These are phyloP conservation scores for Trachurus trachurus DNA, from an alignment of 2,797 vertebrate genomes.

Conservation along the genomic window DNA sequence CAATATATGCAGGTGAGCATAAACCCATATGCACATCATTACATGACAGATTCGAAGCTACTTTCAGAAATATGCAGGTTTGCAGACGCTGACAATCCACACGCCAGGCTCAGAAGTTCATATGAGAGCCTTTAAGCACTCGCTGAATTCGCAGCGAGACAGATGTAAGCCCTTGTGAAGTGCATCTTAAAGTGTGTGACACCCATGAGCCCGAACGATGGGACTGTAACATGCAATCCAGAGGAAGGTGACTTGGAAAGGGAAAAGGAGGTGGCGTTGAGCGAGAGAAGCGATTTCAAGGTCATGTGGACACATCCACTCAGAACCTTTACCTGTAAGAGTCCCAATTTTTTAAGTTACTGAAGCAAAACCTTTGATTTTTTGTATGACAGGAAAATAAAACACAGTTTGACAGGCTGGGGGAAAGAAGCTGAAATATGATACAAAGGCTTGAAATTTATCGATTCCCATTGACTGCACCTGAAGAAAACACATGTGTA, in stretches of 20 bases:
- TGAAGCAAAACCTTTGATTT: background rate
- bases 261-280: background rate
- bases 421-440: background rate
- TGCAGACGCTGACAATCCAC: conserved; percentile 14
- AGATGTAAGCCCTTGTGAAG: conserved; percentile 4
- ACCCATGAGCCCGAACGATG: background rate
- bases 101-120: conserved; percentile 25
- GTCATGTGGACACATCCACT: conserved; percentile 4
- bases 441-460: background rate
- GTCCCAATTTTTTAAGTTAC: background rate
- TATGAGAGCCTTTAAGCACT: conserved; percentile 40
- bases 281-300: background rate
- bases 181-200: conserved; percentile 21
- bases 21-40: background rate
- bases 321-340: conserved; percentile 12
- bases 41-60: background rate
- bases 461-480: background rate
- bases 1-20: background rate
- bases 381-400: background rate
- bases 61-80: background rate
- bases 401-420: background rate
- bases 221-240: background rate
- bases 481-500: background rate
- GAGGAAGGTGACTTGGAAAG: background rate
- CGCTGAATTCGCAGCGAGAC: conserved; percentile 33